Evolutionary conservation across 1,140 invertebrate species (phyloP), one percentile per base, ranked within the genome.

Genomic region (Nasonia giraulti): DNA sequence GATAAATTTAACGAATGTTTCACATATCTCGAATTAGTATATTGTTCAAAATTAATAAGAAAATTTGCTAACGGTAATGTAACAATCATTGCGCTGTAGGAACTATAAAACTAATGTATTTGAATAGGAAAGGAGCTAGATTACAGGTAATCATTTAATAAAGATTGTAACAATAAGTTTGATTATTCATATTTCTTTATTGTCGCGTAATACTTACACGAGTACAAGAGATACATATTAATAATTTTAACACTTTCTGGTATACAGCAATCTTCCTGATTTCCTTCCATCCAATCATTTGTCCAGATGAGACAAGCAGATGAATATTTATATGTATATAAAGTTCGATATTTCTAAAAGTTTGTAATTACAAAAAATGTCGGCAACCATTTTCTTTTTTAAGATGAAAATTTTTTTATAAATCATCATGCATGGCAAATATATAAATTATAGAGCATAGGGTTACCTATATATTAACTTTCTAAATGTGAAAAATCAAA

Each of bases 151-250:
- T 62, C 20, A 7, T 62, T n/a, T 62, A 6, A 62, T 20, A 62
- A 62, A 62, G 17, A 20, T 5, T 62, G 17, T 62, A 6, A 62
- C 17, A 62, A 62, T n/a, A 14, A 1, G 5, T 4, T 62, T 62
- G 3, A 20, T n/a, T n/a, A 62, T 2, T 44, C 4, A 40, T n/a
- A n/a, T 44, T 33, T 44, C 31, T 83, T 83, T 78, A 83, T 83
- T 83, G 62, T 78, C 75, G 66, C n/a, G 47, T 78, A 83, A 83
- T 83, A 78, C 75, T 83, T 83, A 83, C 82, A 83, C 68, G 44
- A 50, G 33, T 33, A 62, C 31, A 78, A 69, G n/a, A 69, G 40
- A 78, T 77, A 83, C 81, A 82, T 83, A 77, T 37, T 78, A 50
- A 77, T 69, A 66, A 23, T 69, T 76, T 55, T 37, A 37, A 44